A percentile compares a stretch with the other conserved stretches of the same genome.
Evolutionary conservation across 2,113 vertebrate genomes (phyloP).

Genomic region (Collichthys lucidus): DNA sequence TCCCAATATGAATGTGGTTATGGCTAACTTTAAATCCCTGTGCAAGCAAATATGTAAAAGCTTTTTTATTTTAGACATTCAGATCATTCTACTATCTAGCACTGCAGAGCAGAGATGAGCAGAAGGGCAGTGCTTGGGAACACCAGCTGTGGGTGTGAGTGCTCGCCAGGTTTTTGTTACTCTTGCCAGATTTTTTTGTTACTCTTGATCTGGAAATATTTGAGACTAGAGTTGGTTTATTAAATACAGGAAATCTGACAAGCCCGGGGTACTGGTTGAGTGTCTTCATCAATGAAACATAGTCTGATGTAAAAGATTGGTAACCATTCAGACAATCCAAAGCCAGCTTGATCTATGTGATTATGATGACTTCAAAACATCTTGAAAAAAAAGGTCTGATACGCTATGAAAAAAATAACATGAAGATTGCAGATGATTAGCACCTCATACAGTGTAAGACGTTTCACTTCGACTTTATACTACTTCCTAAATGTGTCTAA

Average conservation of each 20-base stretch:
- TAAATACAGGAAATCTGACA: not conserved
- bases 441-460: not conserved
- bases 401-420: too few relatives aligned
- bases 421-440: not conserved
- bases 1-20: not conserved
- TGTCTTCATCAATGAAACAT: not conserved
- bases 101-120: not conserved
- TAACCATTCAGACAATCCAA: not conserved
- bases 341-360: not conserved
- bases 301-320: not conserved
- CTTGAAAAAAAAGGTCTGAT: not conserved
- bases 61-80: not conserved
- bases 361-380: not conserved
- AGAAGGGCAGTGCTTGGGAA: not conserved
- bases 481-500: not conserved
- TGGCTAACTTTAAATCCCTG: slow-evolving; percentile 7
- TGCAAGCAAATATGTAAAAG: not conserved
- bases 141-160: not conserved
- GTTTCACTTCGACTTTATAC: not conserved
- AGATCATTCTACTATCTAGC: not conserved
- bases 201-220: not conserved
- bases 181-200: not conserved
- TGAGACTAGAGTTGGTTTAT: slow-evolving; percentile 4
- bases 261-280: not conserved
- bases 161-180: not conserved